phyloP scores from a whole-genome alignment of 2,888 invertebrate species.

The Cryptophagus acutangulus region DNA sequence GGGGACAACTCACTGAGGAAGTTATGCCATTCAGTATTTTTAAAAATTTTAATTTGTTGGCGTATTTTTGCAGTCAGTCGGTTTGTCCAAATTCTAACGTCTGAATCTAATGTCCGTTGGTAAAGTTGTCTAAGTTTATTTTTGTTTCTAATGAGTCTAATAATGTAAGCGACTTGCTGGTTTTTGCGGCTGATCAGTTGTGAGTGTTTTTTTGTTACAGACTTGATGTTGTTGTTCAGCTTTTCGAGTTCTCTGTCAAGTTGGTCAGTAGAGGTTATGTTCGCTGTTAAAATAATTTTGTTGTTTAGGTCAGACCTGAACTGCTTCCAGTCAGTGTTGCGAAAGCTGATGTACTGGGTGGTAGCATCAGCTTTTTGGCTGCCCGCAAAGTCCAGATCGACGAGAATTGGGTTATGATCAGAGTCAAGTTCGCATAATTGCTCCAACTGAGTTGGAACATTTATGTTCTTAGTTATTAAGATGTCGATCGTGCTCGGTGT shows the following conservation, averaged over 20 bases:
- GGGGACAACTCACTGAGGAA: neutral
- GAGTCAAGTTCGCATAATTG: neutral
- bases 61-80: neutral
- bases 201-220: neutral
- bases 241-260: neutral
- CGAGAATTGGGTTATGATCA: constrained; percentile 7
- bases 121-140: neutral
- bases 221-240: neutral
- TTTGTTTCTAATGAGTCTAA: neutral
- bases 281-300: neutral
- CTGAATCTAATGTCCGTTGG: neutral
- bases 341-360: no score
- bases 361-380: no score
- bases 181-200: no score
- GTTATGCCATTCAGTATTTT: neutral
- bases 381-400: no score
- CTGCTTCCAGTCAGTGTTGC: neutral
- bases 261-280: neutral
- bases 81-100: neutral
- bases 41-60: neutral
- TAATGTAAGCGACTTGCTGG: neutral
- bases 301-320: neutral
- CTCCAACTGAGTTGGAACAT: neutral
- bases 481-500: constrained; percentile 8
- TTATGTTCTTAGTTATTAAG: constrained; percentile 9